These are phyloP conservation scores for Melanerpes formicivorus DNA, from an alignment of 2,113 vertebrate genomes.

Conservation along the genomic window DNA sequence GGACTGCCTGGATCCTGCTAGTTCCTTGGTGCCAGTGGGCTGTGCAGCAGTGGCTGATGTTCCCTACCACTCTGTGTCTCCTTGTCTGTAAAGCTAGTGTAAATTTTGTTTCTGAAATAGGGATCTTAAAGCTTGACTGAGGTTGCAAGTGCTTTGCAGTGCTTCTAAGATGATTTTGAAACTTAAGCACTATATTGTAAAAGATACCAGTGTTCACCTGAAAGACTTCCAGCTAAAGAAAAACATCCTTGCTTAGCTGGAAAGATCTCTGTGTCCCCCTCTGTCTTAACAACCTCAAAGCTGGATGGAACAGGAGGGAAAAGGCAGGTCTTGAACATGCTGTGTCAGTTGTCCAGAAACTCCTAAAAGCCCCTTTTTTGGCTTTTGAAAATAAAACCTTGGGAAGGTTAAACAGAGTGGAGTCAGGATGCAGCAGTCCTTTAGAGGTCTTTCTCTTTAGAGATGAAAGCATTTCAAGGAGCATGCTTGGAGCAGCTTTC, in stretches of 20 bases:
- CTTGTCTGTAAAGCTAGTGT: not conserved
- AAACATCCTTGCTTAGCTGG: not conserved
- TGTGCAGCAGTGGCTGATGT: not conserved
- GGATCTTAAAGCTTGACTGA: not conserved
- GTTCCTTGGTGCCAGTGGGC: not conserved
- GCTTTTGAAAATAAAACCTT: slow-evolving; percentile 55
- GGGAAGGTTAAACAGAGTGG: slow-evolving; percentile 47
- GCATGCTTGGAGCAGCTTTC: slow-evolving; percentile 31
- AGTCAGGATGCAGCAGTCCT: not conserved
- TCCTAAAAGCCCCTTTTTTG: slow-evolving; percentile 33
- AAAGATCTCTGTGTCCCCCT: not conserved
- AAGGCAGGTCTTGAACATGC: slow-evolving; percentile 31
- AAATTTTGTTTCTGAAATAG: not conserved
- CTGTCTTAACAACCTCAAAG: slow-evolving; percentile 28
- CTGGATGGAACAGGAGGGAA: slow-evolving; percentile 3
- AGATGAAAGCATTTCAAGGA: slow-evolving; percentile 54
- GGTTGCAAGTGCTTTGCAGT: fast-evolving
- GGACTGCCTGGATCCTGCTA: not conserved
- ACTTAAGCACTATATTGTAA: not conserved
- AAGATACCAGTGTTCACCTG: not conserved
- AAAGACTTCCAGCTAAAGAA: slow-evolving; percentile 16
- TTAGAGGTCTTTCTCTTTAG: slow-evolving; percentile 39
- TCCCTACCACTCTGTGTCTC: not conserved
- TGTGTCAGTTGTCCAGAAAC: slow-evolving; percentile 17
- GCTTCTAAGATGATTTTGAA: not conserved